phyloP scores from a whole-genome alignment of 2,888 invertebrate genomes.

The Amphipoea lucens region DNA sequence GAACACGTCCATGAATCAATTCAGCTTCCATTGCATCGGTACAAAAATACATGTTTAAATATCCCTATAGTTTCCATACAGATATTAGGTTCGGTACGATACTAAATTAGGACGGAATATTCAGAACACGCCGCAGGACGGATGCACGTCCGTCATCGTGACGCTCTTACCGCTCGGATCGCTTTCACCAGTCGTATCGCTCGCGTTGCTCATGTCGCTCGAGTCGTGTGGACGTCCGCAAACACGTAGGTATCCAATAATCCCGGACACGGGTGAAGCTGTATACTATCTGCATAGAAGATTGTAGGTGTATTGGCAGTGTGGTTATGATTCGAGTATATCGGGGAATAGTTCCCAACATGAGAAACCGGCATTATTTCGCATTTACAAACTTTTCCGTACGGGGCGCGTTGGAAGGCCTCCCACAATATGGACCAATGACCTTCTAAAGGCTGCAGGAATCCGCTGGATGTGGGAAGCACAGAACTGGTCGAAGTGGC shows the following conservation, averaged over 20 bases:
- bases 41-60: background rate
- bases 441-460: background rate
- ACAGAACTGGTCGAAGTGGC: background rate
- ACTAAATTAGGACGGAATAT: conserved; percentile 45
- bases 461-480: background rate
- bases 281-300: conserved; percentile 8
- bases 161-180: conserved; percentile 11
- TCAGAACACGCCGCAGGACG: conserved; percentile 33
- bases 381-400: too few species aligned
- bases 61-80: background rate
- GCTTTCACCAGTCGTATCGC: conserved; percentile 16
- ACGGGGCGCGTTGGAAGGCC: background rate
- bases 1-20: conserved; percentile 6
- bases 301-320: background rate
- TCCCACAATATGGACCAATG: background rate
- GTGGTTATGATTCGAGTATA: background rate
- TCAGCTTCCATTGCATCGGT: background rate
- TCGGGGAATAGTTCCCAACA: background rate
- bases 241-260: conserved; percentile 31
- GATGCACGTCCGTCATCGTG: conserved; percentile 44
- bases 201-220: conserved; percentile 15
- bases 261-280: conserved; percentile 4
- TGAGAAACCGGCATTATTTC: background rate
- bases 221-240: conserved; percentile 18
- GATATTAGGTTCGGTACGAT: background rate